Evolutionary conservation across 2,797 vertebrate genomes (phyloP), one percentile per base, ranked within the genome.

Genomic region (Propithecus perrieri): DNA sequence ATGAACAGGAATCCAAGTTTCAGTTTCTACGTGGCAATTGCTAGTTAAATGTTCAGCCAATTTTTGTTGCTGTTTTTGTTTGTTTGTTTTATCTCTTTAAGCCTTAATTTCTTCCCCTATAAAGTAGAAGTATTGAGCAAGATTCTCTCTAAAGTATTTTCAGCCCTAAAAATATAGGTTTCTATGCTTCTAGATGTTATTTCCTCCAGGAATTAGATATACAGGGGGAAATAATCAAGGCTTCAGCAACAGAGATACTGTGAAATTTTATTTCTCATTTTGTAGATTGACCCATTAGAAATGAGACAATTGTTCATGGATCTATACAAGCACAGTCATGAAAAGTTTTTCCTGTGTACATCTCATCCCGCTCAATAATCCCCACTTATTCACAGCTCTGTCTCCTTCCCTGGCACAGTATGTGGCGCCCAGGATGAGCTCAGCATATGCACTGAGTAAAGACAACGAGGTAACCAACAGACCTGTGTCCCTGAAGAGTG

Each of bases 171-270:
- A 81, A 55, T 35, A 78, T 0, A 1, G 1, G 10, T 78, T 76
- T 80, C 18, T 43, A 12, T 35, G 24, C 2, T 81, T 67, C 41
- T 86, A 53, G 61, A 57, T 50, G 26, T 55, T 71, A 71, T 76
- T 95, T 87, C 63, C 53, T 93, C 33, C 30, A 86, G n/a, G 41
- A 94, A 80, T 93, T 81, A 61, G 28, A 86, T 88, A 80, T 15
- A 80, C 5, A 53, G 3, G 8, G 11, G 8, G 20, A 35, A 72
- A 85, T 75, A 38, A 61, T 26, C 59, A 89, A 89, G 8, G 4
- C 72, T 91, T 93, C 65, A 92, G 13, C 33, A 69, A 74, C 1
- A 53, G 26, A 88, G 13, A 71, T 15, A 76, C 2, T 35, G 10
- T 81, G 43, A 93, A 20, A 35, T 61, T 78, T 38, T 67, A 75